Evolutionary conservation across 2,888 invertebrate genomes (phyloP).

Genomic region (Pristionchus japonicus): DNA sequence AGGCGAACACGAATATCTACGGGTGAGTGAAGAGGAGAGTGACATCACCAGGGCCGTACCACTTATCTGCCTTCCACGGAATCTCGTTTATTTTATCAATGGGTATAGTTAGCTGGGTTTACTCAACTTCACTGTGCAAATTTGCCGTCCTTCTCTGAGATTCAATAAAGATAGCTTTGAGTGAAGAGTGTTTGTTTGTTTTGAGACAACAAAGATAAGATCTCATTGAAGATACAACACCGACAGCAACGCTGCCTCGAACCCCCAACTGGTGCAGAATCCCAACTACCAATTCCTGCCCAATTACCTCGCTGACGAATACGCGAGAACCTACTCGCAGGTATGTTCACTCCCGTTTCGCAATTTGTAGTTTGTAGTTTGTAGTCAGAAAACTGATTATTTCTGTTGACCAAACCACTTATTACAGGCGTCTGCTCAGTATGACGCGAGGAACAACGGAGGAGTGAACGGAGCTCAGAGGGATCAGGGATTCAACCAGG

Average conservation of each 20-base stretch:
- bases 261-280: constrained; percentile 30
- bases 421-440: neutral
- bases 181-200: neutral
- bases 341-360: neutral
- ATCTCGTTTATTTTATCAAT: neutral
- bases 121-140: neutral
- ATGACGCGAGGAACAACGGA: constrained; percentile 25
- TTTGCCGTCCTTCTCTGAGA: constrained; percentile 11
- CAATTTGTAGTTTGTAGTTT: neutral
- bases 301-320: constrained; percentile 40
- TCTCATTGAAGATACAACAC: constrained; percentile 39
- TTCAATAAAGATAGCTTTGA: neutral
- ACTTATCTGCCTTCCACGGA: neutral
- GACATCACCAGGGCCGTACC: neutral
- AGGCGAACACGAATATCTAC: constrained; percentile 43
- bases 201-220: neutral
- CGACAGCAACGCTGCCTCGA: neutral
- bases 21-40: neutral
- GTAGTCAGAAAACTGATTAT: neutral
- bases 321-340: constrained; percentile 15
- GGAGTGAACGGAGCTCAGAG: constrained; percentile 34
- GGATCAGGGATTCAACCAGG: neutral
- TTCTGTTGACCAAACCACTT: neutral
- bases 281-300: constrained; percentile 46
- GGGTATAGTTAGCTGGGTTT: neutral